phyloP scores from a whole-genome alignment of 1,140 invertebrate genomes.

The Aphis craccivora region DNA sequence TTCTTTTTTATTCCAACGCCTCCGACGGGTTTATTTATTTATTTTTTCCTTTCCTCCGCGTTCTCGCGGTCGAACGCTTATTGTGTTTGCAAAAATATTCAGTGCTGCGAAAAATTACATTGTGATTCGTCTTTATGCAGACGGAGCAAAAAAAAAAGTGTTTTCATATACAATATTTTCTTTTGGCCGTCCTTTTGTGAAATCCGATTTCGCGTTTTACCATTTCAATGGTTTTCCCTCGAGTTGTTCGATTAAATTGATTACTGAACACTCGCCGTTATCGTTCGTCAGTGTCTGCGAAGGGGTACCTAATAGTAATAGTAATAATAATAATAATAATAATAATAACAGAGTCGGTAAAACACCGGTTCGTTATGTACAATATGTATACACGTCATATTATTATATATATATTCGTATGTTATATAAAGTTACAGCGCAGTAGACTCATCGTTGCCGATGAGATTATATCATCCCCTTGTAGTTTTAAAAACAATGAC shows the following conservation, averaged over 20 bases:
- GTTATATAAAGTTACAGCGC: background rate
- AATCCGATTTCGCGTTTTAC: constrained; percentile 44
- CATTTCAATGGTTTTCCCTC: constrained; percentile 27
- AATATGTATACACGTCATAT: background rate
- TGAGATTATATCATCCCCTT: constrained; percentile 10
- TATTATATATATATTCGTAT: background rate
- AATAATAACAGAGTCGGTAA: background rate
- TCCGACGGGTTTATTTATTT: background rate
- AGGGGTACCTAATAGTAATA: background rate
- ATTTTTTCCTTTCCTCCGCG: background rate
- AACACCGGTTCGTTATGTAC: background rate
- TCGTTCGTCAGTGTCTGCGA: background rate
- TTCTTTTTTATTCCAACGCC: background rate
- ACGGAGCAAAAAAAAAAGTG: background rate
- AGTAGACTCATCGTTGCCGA: background rate
- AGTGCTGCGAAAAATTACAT: constrained; percentile 29
- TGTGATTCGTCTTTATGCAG: constrained; percentile 2
- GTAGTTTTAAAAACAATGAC: background rate
- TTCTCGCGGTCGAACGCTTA: background rate
- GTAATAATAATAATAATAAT: background rate
- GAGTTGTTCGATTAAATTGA: constrained; percentile 45
- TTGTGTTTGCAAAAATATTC: constrained; percentile 36
- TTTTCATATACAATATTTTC: constrained; percentile 16
- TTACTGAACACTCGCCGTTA: constrained; percentile 27
- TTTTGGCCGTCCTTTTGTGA: constrained; percentile 13